Base-by-base conservation (phyloP, 2,888 invertebrate species). In the Cephus nigrinus region DNA sequence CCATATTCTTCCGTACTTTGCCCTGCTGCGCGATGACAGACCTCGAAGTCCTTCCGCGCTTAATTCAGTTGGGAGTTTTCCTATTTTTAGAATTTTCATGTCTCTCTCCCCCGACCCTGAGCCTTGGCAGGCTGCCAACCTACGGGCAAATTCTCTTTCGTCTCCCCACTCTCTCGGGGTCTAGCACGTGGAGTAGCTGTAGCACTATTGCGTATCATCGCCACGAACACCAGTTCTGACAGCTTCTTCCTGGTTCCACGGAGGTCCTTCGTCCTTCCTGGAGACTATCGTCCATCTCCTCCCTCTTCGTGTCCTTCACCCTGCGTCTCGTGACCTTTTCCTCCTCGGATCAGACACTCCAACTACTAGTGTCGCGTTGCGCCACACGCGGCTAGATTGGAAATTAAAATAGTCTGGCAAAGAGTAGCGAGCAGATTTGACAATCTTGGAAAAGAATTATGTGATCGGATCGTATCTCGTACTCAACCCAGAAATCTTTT, bases 161-260 rank as follows among this genome's bases (percentile, higher is more conserved):
- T 23, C 55, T 23, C 55, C 0, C 55, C 55, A 9, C 55, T 55
- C 55, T 23, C 23, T 5, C 1, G 0, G 55, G 1, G 9, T 23
- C 9, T 9, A 55, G 23, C 55, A 55, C 55, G 23, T 55, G 23
- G 23, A 23, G 55, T 9, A 23, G 55, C 23, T 55, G 9, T 2
- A 55, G 23, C 2, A n/a, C 23, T n/a, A 15, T 31, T 30, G 15
- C 78, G 80, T 81, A 82, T 83, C 82, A 76, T 81, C 81, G 76
- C 71, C 75, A 76, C 75, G 77, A 78, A 78, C 23, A 55, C 5
- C 55, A 74, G 75, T 77, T 78, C 77, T 79, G 82, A 82, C 80
- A 81, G 80, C 76, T 80, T 76, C 83, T 82, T 84, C 84, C 83
- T 83, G 81, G 80, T 83, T 82, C 81, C 81, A 78, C 75, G 5